A percentile compares a stretch with the other conserved stretches of the same genome.
Conservation (phyloP, 2,113 vertebrate species). For the Chinchilla lanigera region DNA sequence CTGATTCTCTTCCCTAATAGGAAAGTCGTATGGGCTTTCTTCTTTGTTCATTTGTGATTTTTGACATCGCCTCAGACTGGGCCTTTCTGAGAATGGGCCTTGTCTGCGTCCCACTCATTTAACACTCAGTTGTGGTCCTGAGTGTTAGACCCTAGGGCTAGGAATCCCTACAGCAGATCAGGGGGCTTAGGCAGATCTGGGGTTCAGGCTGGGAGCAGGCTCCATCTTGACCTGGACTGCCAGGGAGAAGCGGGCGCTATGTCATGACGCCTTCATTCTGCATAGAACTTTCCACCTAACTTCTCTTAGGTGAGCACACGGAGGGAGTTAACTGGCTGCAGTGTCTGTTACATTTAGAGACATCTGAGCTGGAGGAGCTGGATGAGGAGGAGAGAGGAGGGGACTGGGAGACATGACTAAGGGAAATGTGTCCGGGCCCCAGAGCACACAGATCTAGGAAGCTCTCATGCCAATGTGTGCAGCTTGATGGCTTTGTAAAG, state of each 20-base stretch:
- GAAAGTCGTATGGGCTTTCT: not conserved
- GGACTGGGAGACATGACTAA: too few species aligned
- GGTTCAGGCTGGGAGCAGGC: too few species aligned
- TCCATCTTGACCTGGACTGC: not conserved
- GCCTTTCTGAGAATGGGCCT: fast-evolving
- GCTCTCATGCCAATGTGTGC: not conserved
- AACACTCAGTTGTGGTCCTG: too few species aligned
- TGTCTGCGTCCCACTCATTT: not conserved
- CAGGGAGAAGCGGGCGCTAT: not conserved
- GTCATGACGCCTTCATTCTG: not conserved
- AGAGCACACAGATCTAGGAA: not conserved
- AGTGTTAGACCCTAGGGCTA: not conserved
- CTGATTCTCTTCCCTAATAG: not conserved
- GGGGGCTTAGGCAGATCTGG: not conserved
- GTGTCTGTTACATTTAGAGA: not conserved
- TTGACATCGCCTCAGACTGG: not conserved
- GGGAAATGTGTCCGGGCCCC: fast-evolving
- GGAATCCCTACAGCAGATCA: too few species aligned
- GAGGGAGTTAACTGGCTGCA: not conserved
- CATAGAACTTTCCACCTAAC: not conserved
- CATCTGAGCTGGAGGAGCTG: not conserved
- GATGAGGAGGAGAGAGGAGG: not conserved
- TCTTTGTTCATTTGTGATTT: not conserved
- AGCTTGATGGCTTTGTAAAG: not conserved
- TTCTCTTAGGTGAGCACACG: not conserved